Percentiles rank a stretch among this genome's conserved stretches.
These are phyloP conservation scores for Scaptomyza graminum DNA, from an alignment of 1,140 invertebrate genomes.

Conservation along the genomic window DNA sequence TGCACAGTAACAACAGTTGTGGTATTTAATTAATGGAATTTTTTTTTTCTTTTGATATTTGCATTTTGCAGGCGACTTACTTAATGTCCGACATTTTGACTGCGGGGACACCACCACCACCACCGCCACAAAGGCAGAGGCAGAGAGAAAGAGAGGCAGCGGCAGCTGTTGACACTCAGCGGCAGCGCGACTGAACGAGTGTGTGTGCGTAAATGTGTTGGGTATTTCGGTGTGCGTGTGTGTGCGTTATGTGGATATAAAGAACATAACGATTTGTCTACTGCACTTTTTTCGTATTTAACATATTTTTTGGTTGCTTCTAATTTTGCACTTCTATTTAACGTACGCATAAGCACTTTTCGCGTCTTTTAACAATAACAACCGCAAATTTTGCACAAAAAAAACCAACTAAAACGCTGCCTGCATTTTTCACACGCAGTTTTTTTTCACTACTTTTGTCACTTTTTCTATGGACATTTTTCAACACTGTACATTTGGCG, in stretches of 20 bases:
- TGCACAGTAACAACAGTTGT: background rate
- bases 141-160: conserved; percentile 34
- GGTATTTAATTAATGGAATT: conserved; percentile 1
- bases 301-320: conserved; percentile 27
- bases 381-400: conserved; percentile 25
- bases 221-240: conserved; percentile 27
- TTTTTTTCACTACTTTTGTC: conserved; percentile 39
- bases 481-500: conserved; percentile 19
- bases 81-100: conserved; percentile 80
- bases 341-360: conserved; percentile 9
- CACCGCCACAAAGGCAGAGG: conserved; percentile 26
- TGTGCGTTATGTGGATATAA: conserved; percentile 50
- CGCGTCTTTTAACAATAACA: conserved; percentile 18
- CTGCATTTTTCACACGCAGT: conserved; percentile 51
- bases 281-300: conserved; percentile 33
- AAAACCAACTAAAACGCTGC: conserved; percentile 44
- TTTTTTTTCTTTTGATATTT: conserved; percentile 24
- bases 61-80: conserved; percentile 57
- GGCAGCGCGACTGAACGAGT: conserved; percentile 44
- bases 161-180: conserved; percentile 74
- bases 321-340: conserved; percentile 15
- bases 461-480: conserved; percentile 13
- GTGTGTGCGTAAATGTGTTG: conserved; percentile 38
- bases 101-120: conserved; percentile 43
- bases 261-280: conserved; percentile 55